phyloP scores from a whole-genome alignment of 2,113 vertebrate species.

The Microtus richardsoni region DNA sequence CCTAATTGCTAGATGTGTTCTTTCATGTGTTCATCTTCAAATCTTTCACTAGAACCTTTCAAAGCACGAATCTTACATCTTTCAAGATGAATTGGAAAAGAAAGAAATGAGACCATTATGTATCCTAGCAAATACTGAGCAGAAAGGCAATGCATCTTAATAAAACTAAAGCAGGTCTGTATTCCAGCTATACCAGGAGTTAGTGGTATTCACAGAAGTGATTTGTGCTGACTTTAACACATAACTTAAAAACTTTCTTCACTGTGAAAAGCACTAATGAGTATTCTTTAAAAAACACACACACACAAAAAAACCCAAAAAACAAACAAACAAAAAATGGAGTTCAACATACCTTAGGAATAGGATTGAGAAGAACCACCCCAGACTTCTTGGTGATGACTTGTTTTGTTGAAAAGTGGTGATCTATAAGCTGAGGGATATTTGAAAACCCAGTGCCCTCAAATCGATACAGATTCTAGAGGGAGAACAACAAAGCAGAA shows the following conservation, averaged over 20 bases:
- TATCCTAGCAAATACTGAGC: conserved; percentile 1
- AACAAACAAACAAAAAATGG: neutral
- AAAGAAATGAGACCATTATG: neutral
- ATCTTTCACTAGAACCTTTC: neutral
- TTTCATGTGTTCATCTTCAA: neutral
- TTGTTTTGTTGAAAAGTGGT: conserved; percentile 96
- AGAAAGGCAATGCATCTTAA: neutral
- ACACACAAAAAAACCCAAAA: neutral
- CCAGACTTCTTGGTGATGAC: conserved; percentile 99
- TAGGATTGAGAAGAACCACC: conserved; percentile 94
- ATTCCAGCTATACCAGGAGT: neutral
- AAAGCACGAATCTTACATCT: conserved; percentile 23
- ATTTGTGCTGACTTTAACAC: conserved; percentile 10
- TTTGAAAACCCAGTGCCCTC: conserved; percentile 97
- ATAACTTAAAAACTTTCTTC: conserved; percentile 21
- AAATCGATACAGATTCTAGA: conserved; percentile 95
- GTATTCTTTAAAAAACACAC: neutral
- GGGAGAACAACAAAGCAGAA: conserved; percentile 60
- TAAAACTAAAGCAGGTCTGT: conserved; percentile 17
- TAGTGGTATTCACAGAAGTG: neutral
- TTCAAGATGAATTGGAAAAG: conserved; percentile 1
- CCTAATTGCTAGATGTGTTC: neutral
- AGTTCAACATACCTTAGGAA: conserved; percentile 90
- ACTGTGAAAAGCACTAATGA: neutral
- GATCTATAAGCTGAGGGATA: conserved; percentile 97